Percentiles rank a stretch among this genome's conserved stretches.
phyloP scores from a whole-genome alignment of 2,888 invertebrate genomes.

The Norana najaformis region DNA sequence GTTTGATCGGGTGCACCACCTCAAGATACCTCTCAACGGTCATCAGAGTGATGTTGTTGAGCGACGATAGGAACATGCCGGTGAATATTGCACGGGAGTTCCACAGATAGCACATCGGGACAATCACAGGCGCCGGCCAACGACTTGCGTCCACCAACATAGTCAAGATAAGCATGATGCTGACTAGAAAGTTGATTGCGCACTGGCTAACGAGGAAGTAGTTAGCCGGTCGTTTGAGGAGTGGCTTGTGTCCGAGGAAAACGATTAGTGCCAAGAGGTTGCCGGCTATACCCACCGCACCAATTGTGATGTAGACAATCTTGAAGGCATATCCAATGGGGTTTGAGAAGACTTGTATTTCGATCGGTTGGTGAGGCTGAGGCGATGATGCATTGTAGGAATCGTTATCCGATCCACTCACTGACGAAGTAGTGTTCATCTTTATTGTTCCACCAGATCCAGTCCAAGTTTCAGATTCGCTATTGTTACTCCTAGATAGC shows the following conservation, averaged over 20 bases:
- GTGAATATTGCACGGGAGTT: background rate
- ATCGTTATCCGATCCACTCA: background rate
- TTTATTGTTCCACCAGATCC: background rate
- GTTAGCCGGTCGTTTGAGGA: conserved; percentile 3
- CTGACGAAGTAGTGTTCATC: background rate
- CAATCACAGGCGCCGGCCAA: background rate
- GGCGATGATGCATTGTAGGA: background rate
- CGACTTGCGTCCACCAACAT: background rate
- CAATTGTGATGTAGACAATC: background rate
- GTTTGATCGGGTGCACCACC: background rate
- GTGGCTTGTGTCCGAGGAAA: background rate
- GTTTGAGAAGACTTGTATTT: background rate
- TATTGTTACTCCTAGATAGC: no score
- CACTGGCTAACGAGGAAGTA: conserved; percentile 19
- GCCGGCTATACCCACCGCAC: background rate
- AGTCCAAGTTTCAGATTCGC: background rate
- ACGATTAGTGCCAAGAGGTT: background rate
- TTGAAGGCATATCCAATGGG: background rate
- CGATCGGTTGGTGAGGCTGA: background rate
- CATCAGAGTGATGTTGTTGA: background rate
- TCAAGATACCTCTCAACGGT: background rate
- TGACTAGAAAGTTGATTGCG: background rate
- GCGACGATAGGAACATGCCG: background rate
- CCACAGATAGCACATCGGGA: background rate
- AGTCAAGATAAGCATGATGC: background rate